These are phyloP conservation scores for Schizothorax lantsangensis DNA, from an alignment of 2,797 vertebrate species.

Conservation along the genomic window DNA sequence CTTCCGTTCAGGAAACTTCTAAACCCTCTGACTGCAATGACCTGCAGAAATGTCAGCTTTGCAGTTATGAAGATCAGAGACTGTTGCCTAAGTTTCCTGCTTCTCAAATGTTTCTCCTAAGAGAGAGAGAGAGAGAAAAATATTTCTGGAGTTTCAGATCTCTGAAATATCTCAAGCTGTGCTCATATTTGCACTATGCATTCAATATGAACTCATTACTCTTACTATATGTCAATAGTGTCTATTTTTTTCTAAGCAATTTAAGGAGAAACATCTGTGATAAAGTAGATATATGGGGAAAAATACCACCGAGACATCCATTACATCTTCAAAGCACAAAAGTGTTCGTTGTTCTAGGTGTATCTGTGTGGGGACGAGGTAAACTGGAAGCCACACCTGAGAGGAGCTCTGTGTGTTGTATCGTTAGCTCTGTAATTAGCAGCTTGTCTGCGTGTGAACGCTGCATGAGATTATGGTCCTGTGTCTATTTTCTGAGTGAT, in stretches of 20 bases:
- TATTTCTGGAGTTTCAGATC: neutral
- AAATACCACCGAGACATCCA: neutral
- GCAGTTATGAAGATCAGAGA: neutral
- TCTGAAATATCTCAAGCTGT: neutral
- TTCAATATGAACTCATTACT: neutral
- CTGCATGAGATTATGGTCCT: conserved; percentile 71
- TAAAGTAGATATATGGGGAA: neutral
- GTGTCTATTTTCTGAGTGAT: conserved; percentile 69
- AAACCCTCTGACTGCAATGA: neutral
- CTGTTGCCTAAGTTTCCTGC: neutral
- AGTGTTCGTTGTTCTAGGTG: neutral
- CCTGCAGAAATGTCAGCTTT: conserved; percentile 7
- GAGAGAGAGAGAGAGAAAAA: neutral
- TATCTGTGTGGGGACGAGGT: neutral
- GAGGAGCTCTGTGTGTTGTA: conserved; percentile 6
- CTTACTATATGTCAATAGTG: neutral
- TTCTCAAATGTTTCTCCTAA: neutral
- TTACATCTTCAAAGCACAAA: neutral
- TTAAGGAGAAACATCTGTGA: neutral
- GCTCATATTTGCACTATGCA: neutral
- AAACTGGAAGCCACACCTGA: conserved; percentile 52
- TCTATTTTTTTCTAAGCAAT: neutral
- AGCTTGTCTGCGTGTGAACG: conserved; percentile 48
- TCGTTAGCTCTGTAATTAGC: conserved; percentile 58
- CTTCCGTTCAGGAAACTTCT: conserved; percentile 7